These are phyloP conservation scores for Ecliptopera silaceata DNA, from an alignment of 2,888 invertebrate genomes.

Conservation along the genomic window DNA sequence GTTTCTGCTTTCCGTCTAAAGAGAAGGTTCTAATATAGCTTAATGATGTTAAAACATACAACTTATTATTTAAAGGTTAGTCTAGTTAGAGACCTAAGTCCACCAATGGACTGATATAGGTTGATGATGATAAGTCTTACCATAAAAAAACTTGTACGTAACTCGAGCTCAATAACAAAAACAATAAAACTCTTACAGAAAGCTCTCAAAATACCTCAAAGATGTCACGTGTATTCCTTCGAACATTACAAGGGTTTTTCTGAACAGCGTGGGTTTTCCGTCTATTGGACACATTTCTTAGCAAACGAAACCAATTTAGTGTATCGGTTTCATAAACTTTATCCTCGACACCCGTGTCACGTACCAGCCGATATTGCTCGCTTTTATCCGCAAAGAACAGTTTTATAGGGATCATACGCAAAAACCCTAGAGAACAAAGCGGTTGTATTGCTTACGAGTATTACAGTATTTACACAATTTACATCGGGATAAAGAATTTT, in stretches of 20 bases:
- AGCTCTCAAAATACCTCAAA: background rate
- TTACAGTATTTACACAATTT: too few relatives aligned
- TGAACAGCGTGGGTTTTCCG: constrained; percentile 7
- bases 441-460: too few relatives aligned
- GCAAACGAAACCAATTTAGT: constrained; percentile 49
- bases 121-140: too few relatives aligned
- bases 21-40: too few relatives aligned
- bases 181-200: background rate
- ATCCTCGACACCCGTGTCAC: constrained; percentile 25
- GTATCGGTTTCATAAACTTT: constrained; percentile 47
- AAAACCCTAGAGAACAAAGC: background rate
- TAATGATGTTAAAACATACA: too few relatives aligned
- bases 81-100: too few relatives aligned
- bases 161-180: background rate
- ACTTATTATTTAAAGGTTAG: too few relatives aligned
- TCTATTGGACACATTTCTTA: constrained; percentile 37
- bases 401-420: background rate
- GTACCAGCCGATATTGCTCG: constrained; percentile 17
- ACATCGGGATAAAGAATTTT: too few relatives aligned
- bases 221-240: constrained; percentile 2
- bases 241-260: background rate
- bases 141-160: too few relatives aligned
- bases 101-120: too few relatives aligned
- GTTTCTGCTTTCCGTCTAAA: too few relatives aligned
- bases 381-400: constrained; percentile 10